Base-by-base conservation (phyloP, 2,888 invertebrate genomes). In the Biston betularia region DNA sequence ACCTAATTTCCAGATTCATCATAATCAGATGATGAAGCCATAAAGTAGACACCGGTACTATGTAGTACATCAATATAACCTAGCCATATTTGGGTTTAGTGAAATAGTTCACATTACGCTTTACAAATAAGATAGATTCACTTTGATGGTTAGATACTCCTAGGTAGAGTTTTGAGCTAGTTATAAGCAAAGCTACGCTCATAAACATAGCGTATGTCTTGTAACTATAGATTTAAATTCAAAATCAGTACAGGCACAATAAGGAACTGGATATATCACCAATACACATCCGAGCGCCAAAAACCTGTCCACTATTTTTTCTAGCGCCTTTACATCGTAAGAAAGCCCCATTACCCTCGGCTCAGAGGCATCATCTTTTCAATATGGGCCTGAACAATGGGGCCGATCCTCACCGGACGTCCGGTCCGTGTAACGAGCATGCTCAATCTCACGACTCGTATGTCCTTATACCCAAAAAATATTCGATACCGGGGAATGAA, bases 371-470 rank as follows among this genome's bases (percentile, higher is more conserved):
- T 89, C 89, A 89, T 89, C 89, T 90, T 89, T 90, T 89, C 90
- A 92, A 92, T 91, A 91, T 86, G 85, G 84, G 79, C 74, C 81
- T 81, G 90, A 89, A 92, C 90, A 92, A 92, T 90, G 81, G 79
- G 72, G 72, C 79, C 82, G 83, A 83, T 88, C 88, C 87, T 85
- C 83, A 75, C 79, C 86, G 90, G 89, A 90, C 76, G 78, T 91
- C 91, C 89, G 89, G 81, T 73, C 79, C 77, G 77, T 82, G 84
- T 89, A 90, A 89, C 89, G 88, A 89, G 87, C 84, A 77, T 79
- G 78, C 80, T 74, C 79, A 81, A 81, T 87, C 84, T 84, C 81
- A 76, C 78, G 79, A 75, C 82, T 86, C 81, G 78, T 78, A 75
- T 75, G 75, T 42, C 24, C 40, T 55, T 33, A 15, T 54, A 55